These are phyloP conservation scores for Anagrus nilaparvatae DNA, from an alignment of 1,140 invertebrate species.

Conservation along the genomic window DNA sequence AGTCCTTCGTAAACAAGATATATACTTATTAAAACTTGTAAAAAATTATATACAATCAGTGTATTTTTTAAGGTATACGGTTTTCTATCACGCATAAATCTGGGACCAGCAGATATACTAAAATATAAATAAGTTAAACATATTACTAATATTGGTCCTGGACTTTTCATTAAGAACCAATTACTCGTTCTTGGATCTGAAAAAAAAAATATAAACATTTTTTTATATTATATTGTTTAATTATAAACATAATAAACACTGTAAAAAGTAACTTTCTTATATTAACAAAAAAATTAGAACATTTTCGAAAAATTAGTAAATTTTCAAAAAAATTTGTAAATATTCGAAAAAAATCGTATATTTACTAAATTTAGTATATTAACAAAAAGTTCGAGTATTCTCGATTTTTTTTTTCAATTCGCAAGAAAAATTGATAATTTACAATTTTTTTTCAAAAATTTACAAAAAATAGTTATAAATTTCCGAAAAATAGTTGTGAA, in stretches of 20 bases:
- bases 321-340: too few species aligned
- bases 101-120: constrained; percentile 60
- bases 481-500: too few species aligned
- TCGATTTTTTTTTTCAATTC: too few species aligned
- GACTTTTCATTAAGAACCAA: constrained; percentile 75
- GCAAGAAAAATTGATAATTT: too few species aligned
- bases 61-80: constrained; percentile 68
- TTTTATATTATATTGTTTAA: not conserved
- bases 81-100: constrained; percentile 74
- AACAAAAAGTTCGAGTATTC: too few species aligned
- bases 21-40: constrained; percentile 62
- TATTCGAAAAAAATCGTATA: too few species aligned
- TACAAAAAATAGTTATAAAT: too few species aligned
- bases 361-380: too few species aligned
- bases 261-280: too few species aligned
- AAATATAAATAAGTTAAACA: constrained; percentile 69
- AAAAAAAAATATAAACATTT: constrained; percentile 24
- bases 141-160: constrained; percentile 65
- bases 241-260: too few species aligned
- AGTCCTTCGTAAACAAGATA: constrained; percentile 60
- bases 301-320: not conserved
- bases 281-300: too few species aligned
- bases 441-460: too few species aligned
- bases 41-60: constrained; percentile 72
- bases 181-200: constrained; percentile 74